Evolutionary conservation across 2,888 invertebrate genomes (phyloP), one percentile per base, ranked within the genome.

Genomic region (Galerucella nymphaeae): DNA sequence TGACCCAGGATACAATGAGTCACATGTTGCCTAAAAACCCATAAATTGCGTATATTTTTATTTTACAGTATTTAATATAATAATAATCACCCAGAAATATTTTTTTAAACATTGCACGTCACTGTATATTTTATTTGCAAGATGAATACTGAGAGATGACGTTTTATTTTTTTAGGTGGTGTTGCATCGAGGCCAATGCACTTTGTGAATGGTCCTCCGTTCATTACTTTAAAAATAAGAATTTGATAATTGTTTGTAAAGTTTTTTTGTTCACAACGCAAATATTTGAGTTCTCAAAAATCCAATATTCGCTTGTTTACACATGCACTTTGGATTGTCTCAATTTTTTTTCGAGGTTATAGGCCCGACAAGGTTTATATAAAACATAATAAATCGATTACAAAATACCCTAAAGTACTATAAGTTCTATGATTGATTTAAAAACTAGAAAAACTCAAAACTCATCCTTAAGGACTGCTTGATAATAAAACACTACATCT

Each of bases 241-340:
- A 79, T 79, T 79, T 80, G 79, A 79, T 79, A 78, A 79, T 79
- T 75, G 75, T 72, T 74, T 75, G 76, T 78, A 70, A 72, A 73
- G 74, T 76, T 73, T 78, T 63, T 70, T 66, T 23, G 23, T 23
- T 65, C 41, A 65, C 63, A 73, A 66, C 70, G 75, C 72, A 77
- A 78, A 80, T 80, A 78, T 78, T 80, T 74, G 67, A 74, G 55
- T 74, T 74, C 71, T 50, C 57, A 63, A 70, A 59, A 64, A 71
- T 64, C 66, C 0, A 6, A 64, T 66, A 45, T 45, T 59, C 62
- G 68, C 61, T 71, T 76, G 71, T 76, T 76, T 76, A 73, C 73
- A 55, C 57, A 71, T 74, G 74, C 76, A 76, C 72, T 76, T 74
- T 68, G 66, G 63, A 68, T 71, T 67, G 76, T 74, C 74, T 76